A percentile compares a stretch with the other conserved stretches of the same genome.
phyloP scores from a whole-genome alignment of 2,113 vertebrate species.

The Neogale vison region DNA sequence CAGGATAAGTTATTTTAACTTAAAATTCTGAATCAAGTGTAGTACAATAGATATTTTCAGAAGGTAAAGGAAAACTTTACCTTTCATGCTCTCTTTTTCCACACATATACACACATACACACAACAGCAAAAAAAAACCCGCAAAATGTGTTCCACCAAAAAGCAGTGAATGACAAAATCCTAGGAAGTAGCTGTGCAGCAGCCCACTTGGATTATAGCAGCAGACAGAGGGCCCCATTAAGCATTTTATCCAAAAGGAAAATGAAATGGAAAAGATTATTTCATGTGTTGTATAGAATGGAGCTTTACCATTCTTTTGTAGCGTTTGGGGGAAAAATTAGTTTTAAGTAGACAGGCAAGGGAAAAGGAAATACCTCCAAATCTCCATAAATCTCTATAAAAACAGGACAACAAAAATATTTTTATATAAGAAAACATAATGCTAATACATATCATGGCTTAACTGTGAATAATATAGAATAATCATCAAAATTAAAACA shows the following conservation, averaged over 20 bases:
- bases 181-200: background rate
- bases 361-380: background rate
- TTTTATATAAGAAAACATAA: conserved; percentile 36
- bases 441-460: background rate
- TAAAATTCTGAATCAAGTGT: conserved; percentile 8
- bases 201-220: background rate
- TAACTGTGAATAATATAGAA: background rate
- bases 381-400: background rate
- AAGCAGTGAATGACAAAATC: background rate
- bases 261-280: background rate
- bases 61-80: background rate
- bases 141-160: background rate
- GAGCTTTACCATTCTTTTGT: background rate
- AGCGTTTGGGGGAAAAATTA: background rate
- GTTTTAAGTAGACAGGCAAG: background rate
- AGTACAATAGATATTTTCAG: background rate
- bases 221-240: background rate
- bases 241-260: background rate
- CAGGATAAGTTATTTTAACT: background rate
- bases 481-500: background rate
- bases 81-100: background rate
- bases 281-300: background rate
- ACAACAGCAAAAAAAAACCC: background rate
- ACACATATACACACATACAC: no score
- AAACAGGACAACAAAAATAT: background rate